Conservation (phyloP, 2,888 invertebrate species). For the Chirona hameri region DNA sequence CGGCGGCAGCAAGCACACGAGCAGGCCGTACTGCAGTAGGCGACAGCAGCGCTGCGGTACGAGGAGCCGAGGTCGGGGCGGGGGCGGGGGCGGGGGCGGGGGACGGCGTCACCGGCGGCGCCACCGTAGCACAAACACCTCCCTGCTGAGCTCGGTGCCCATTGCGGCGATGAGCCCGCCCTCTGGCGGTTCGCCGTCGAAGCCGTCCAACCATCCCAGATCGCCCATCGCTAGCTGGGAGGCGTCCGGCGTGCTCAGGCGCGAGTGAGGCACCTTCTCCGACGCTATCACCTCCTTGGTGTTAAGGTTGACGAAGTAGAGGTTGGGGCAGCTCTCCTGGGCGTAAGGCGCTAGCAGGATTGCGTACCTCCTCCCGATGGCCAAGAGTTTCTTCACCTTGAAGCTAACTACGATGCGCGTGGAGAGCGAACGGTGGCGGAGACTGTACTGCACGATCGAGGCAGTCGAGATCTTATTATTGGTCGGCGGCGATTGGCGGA, state of each 20-base stretch:
- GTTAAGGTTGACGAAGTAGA: slow-evolving; percentile 13
- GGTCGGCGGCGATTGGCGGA: slow-evolving; percentile 12
- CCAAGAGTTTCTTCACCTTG: slow-evolving; percentile 38
- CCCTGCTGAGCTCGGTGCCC: slow-evolving; percentile 1
- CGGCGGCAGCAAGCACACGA: background rate
- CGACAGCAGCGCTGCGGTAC: background rate
- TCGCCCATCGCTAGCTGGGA: slow-evolving; percentile 38
- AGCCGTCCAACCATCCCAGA: slow-evolving; percentile 37
- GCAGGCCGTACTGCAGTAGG: slow-evolving; percentile 1
- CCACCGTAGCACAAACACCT: slow-evolving; percentile 26
- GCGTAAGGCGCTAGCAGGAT: slow-evolving; percentile 34
- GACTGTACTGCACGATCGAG: slow-evolving; percentile 34
- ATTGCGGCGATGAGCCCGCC: slow-evolving; percentile 7
- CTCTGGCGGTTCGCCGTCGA: slow-evolving; percentile 23
- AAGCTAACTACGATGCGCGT: slow-evolving; percentile 34
- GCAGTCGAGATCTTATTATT: slow-evolving; percentile 28
- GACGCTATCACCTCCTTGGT: slow-evolving; percentile 13
- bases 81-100: background rate
- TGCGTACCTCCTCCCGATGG: slow-evolving; percentile 38
- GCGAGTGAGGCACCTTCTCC: slow-evolving; percentile 31
- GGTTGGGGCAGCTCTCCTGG: slow-evolving; percentile 22
- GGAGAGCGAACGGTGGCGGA: slow-evolving; percentile 31
- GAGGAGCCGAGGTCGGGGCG: background rate
- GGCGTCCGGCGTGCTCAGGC: slow-evolving; percentile 39
- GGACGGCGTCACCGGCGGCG: slow-evolving; percentile 3